Evolutionary conservation across 53 echinoderm and acorn worm species (phyloP), one percentile per base, ranked within the genome.

Genomic region (Echinarachnius parma): DNA sequence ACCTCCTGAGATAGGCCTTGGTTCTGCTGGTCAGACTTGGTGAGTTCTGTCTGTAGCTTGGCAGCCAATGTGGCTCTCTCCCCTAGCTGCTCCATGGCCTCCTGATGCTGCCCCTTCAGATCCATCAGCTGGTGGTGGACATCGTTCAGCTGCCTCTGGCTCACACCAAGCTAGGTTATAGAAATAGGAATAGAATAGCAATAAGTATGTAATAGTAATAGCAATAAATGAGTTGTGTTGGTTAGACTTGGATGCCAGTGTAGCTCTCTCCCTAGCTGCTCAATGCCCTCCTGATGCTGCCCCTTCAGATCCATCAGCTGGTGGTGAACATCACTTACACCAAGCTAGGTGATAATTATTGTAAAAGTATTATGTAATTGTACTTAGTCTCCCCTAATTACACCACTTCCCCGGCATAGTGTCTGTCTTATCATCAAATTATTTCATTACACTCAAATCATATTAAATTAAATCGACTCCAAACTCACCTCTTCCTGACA

Each of bases 231-330:
- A n/a, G 72, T 87, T 94, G 76, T 89, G 90, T 59, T 94, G 87
- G 39, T 94, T 90, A 20, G 87, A 37, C 69, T 79, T 80, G 15
- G 84, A 84, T 9, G 95, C 87, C 16, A 84, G 34, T 21, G 78
- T 84, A 3, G 95, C 87, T 34, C 90, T 87, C 64, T 94, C 90
- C 74, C 75, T 11, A 94, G 77, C 71, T 94, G 90, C 39, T 87
- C 79, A 87, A 94, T 94, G n/a, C 90, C 95, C 60, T 94, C 90
- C 49, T 87, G 80, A 13, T 94, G 95, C 37, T 94, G 90, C n/a
- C n/a, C n/a, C 63, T 94, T 84, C 8, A 90, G 81, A 61, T 94
- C 95, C 22, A 86, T 71, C 46, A 90, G 63, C 62, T 90, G 83
- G 23, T 78, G 70, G 27, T 84, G 77, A 26, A 94, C 59, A 56